phyloP scores from a whole-genome alignment of 2,888 invertebrate genomes.

The Orgyia antiqua region DNA sequence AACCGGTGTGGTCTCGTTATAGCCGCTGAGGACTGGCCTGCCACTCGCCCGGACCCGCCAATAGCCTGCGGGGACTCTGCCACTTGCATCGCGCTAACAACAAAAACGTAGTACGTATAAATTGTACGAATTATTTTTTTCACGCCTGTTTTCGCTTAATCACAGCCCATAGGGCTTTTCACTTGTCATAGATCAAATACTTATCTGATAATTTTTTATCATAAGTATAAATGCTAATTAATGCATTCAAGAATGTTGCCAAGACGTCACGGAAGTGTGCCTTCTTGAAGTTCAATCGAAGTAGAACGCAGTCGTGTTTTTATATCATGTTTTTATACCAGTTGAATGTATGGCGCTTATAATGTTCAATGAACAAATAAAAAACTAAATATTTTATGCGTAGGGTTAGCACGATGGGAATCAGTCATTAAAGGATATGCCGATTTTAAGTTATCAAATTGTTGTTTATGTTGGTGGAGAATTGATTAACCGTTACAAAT shows the following conservation, averaged over 20 bases:
- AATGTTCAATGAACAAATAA: background rate
- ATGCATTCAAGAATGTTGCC: background rate
- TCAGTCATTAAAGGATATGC: no score
- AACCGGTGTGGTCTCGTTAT: constrained; percentile 53
- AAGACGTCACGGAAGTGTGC: background rate
- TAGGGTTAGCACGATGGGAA: no score
- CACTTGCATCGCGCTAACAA: constrained; percentile 32
- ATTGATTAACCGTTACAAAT: no score
- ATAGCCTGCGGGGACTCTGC: constrained; percentile 42
- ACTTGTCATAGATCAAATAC: no score
- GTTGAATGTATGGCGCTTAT: constrained; percentile 1
- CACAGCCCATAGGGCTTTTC: no score
- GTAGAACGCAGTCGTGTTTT: background rate
- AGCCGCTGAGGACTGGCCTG: constrained; percentile 66
- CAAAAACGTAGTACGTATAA: constrained; percentile 66
- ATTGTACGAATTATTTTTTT: background rate
- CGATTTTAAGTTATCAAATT: background rate
- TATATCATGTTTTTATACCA: background rate
- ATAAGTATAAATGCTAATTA: no score
- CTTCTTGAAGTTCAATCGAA: background rate
- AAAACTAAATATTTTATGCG: background rate
- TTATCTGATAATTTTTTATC: no score
- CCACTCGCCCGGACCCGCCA: constrained; percentile 56
- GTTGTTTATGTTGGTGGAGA: no score
- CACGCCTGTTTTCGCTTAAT: no score